These are phyloP conservation scores for Ctenoplectra terminalis DNA, from an alignment of 1,140 invertebrate species.

Conservation along the genomic window DNA sequence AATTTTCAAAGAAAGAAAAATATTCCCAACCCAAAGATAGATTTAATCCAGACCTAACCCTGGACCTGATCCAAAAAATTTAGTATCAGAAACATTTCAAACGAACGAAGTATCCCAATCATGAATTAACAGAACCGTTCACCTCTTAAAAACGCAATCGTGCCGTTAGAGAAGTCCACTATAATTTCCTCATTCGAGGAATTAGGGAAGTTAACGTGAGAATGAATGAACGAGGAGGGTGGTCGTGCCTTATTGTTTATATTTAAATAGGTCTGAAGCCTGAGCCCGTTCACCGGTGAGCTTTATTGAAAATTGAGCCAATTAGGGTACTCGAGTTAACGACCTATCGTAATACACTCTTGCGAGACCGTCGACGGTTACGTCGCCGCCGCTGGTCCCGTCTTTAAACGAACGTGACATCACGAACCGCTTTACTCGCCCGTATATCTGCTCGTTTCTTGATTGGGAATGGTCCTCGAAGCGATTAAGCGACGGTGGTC, in stretches of 20 bases:
- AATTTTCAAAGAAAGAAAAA: too few species aligned
- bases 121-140: too few species aligned
- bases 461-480: constrained; percentile 42
- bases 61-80: too few species aligned
- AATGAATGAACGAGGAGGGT: too few species aligned
- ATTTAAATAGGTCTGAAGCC: constrained; percentile 41
- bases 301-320: constrained; percentile 66
- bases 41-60: too few species aligned
- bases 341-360: constrained; percentile 63
- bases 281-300: background rate
- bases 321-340: constrained; percentile 63
- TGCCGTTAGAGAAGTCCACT: background rate
- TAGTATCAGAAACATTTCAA: too few species aligned
- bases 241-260: constrained; percentile 57
- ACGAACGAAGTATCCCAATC: too few species aligned
- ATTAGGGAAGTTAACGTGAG: background rate
- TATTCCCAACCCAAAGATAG: too few species aligned
- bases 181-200: background rate
- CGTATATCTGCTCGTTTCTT: constrained; percentile 23
- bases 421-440: constrained; percentile 17
- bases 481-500: background rate
- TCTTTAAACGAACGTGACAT: constrained; percentile 35
- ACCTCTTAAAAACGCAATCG: background rate
- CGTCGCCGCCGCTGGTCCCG: background rate
- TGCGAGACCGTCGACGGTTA: constrained; percentile 20